A percentile compares a stretch with the other conserved stretches of the same genome.
Evolutionary conservation across 2,888 invertebrate genomes (phyloP).

Genomic region (Fabriciana adippe): DNA sequence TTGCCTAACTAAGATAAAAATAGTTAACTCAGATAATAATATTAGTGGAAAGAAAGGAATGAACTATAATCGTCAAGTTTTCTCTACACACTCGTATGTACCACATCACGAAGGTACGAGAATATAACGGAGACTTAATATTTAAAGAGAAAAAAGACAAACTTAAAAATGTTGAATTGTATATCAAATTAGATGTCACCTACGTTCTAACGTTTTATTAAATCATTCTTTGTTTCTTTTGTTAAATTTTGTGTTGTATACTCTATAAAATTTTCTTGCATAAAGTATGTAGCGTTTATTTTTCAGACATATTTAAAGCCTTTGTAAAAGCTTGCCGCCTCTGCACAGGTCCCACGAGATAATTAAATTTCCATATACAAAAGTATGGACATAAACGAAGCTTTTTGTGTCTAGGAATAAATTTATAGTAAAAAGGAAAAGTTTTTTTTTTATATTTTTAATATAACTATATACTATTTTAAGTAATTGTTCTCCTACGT

Average conservation of each 20-base stretch:
- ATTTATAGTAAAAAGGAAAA: not conserved
- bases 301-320: constrained; percentile 21
- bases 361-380: constrained; percentile 40
- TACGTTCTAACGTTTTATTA: constrained; percentile 3
- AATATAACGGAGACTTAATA: too few relatives aligned
- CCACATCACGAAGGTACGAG: too few relatives aligned
- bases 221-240: constrained; percentile 1
- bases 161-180: not conserved
- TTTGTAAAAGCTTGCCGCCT: constrained; percentile 21
- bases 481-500: too few relatives aligned
- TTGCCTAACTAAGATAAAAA: too few relatives aligned
- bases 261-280: constrained; percentile 6
- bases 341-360: constrained; percentile 34
- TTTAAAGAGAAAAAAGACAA: not conserved
- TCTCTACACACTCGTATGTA: too few relatives aligned
- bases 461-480: not conserved
- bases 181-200: constrained; percentile 5
- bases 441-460: not conserved
- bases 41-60: too few relatives aligned
- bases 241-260: not conserved
- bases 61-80: too few relatives aligned
- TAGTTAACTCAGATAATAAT: too few relatives aligned
- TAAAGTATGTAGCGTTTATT: constrained; percentile 13
- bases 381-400: constrained; percentile 28
- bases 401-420: constrained; percentile 7